Conservation (phyloP, 2,888 invertebrate species). For the Digitonthophagus gazella region DNA sequence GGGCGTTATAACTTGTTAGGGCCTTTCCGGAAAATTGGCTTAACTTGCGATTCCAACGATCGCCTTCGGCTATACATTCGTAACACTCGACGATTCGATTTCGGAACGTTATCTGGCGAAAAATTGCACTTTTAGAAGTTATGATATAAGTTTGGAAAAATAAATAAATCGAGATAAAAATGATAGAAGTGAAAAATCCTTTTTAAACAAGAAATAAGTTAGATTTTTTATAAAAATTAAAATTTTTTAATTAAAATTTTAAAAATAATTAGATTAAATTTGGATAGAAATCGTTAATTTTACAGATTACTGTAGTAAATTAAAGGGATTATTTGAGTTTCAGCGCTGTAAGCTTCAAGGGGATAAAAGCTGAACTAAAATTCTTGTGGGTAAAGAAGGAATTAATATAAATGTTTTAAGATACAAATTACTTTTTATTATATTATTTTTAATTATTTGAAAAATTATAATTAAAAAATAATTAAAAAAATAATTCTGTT, state of each 20-base stretch:
- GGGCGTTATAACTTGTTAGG: slow-evolving; percentile 40
- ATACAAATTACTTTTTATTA: too few species aligned
- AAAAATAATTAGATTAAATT: neutral
- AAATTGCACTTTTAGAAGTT: neutral
- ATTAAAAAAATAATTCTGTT: too few species aligned
- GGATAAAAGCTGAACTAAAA: slow-evolving; percentile 1
- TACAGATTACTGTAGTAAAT: neutral
- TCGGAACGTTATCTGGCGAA: neutral
- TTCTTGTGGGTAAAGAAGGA: neutral
- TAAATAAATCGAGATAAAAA: too few species aligned
- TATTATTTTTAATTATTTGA: too few species aligned
- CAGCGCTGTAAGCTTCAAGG: slow-evolving; percentile 4
- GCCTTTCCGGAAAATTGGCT: slow-evolving; percentile 36
- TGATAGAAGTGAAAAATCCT: too few species aligned
- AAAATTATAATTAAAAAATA: too few species aligned
- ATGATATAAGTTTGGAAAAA: neutral
- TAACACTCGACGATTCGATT: neutral
- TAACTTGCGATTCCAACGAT: slow-evolving; percentile 39
- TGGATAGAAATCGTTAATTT: neutral
- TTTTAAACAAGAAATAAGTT: too few species aligned
- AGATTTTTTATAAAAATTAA: too few species aligned
- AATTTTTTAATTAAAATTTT: neutral
- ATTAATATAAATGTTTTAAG: too few species aligned
- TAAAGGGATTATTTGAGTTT: neutral
- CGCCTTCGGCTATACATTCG: neutral